phyloP scores from a whole-genome alignment of 2,797 vertebrate genomes.

The Carduelis carduelis region DNA sequence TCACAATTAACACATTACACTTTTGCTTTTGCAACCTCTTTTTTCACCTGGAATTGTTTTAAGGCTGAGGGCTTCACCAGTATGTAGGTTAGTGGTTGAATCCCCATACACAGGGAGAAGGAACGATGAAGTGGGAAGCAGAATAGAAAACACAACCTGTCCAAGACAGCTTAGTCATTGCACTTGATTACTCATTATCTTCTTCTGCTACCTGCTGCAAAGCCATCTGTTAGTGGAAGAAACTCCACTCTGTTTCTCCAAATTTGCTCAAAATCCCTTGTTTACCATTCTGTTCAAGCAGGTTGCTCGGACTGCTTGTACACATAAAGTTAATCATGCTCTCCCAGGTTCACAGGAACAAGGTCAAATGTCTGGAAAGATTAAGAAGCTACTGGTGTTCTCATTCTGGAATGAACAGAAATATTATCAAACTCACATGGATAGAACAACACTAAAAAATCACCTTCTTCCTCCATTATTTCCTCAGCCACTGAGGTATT shows the following conservation, averaged over 20 bases:
- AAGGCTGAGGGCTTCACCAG: neutral
- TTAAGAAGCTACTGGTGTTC: neutral
- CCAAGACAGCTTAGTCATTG: slow-evolving; percentile 55
- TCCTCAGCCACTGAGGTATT: neutral
- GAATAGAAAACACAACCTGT: slow-evolving; percentile 23
- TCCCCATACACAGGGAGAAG: neutral
- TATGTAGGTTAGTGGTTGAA: neutral
- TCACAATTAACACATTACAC: neutral
- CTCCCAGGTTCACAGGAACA: neutral
- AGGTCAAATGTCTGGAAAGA: neutral
- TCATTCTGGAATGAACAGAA: neutral
- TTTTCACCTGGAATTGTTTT: neutral
- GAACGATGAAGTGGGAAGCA: neutral
- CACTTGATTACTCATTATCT: slow-evolving; percentile 55
- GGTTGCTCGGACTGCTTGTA: neutral
- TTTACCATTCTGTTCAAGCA: neutral
- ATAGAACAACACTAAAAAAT: neutral
- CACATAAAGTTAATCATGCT: neutral
- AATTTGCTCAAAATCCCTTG: slow-evolving; percentile 1
- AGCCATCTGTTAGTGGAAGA: slow-evolving; percentile 48
- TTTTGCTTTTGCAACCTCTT: neutral
- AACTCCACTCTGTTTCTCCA: slow-evolving; percentile 1
- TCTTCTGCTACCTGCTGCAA: slow-evolving; percentile 62
- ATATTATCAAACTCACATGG: neutral
- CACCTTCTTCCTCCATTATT: neutral